Evolutionary conservation across 2,113 vertebrate species (phyloP).

Genomic region (Odontesthes bonariensis): DNA sequence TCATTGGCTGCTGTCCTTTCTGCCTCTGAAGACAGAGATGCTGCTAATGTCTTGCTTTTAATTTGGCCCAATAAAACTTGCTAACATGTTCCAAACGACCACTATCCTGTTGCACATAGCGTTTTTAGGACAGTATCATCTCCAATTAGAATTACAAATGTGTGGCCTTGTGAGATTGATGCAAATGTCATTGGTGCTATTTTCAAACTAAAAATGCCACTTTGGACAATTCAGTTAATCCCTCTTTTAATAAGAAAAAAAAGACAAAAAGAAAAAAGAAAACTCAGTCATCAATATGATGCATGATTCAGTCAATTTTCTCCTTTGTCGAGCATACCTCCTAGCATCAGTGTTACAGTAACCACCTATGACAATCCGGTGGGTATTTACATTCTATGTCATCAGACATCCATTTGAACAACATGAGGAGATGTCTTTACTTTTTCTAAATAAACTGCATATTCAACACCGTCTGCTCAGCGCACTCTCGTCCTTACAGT

Average conservation of each 20-base stretch:
- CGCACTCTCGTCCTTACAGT: neutral
- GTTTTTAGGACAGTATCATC: too few species aligned
- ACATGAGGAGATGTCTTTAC: constrained; percentile 10
- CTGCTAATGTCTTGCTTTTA: too few species aligned
- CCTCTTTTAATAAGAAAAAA: neutral
- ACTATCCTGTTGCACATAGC: too few species aligned
- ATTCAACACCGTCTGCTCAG: neutral
- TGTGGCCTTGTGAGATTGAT: too few species aligned
- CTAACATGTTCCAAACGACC: too few species aligned
- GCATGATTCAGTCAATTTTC: constrained; percentile 62
- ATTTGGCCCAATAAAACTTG: too few species aligned
- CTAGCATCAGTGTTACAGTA: constrained; percentile 41
- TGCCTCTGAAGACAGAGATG: too few species aligned
- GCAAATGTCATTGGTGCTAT: too few species aligned
- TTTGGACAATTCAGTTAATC: too few species aligned
- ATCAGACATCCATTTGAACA: constrained; percentile 48
- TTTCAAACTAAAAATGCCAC: too few species aligned
- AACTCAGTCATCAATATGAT: constrained; percentile 40
- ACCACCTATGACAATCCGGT: constrained; percentile 53
- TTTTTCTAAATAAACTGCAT: constrained; percentile 30
- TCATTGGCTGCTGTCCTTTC: too few species aligned
- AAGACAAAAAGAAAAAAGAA: constrained; percentile 23
- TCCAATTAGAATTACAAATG: too few species aligned
- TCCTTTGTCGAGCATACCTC: constrained; percentile 52
- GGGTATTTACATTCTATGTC: constrained; percentile 29